These are phyloP conservation scores for Ceratoteleas bidentatus DNA, from an alignment of 1,140 invertebrate genomes.

Conservation along the genomic window DNA sequence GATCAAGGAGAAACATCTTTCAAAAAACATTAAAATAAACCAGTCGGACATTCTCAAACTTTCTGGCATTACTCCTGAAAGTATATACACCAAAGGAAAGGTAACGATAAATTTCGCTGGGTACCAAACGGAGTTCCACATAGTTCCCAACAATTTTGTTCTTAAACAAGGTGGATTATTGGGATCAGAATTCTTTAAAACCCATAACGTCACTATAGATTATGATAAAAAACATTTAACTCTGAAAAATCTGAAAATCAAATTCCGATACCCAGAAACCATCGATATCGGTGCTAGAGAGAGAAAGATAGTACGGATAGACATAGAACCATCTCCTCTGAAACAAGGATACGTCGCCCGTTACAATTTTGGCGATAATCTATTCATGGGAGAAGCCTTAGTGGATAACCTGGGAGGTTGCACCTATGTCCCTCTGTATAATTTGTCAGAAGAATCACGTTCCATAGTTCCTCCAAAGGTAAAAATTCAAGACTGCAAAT, in stretches of 20 bases:
- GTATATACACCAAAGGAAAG: background rate
- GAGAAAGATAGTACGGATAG: background rate
- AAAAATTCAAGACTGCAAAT: no score
- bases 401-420: background rate
- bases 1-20: background rate
- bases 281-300: background rate
- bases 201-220: background rate
- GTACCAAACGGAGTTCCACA: background rate
- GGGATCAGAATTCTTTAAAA: slow-evolving; percentile 4
- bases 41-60: background rate
- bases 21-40: background rate
- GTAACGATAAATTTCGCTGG: background rate
- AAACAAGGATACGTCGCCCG: background rate
- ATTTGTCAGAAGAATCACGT: no score
- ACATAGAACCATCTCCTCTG: background rate
- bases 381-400: background rate
- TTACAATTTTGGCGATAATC: no score
- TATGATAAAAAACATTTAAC: background rate
- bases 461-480: no score
- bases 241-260: background rate
- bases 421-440: background rate
- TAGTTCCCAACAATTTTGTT: slow-evolving; percentile 3
- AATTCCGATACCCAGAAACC: background rate
- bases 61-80: background rate
- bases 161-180: slow-evolving; percentile 6